phyloP scores from a whole-genome alignment of 2,888 invertebrate genomes.

The Xestia xanthographa region DNA sequence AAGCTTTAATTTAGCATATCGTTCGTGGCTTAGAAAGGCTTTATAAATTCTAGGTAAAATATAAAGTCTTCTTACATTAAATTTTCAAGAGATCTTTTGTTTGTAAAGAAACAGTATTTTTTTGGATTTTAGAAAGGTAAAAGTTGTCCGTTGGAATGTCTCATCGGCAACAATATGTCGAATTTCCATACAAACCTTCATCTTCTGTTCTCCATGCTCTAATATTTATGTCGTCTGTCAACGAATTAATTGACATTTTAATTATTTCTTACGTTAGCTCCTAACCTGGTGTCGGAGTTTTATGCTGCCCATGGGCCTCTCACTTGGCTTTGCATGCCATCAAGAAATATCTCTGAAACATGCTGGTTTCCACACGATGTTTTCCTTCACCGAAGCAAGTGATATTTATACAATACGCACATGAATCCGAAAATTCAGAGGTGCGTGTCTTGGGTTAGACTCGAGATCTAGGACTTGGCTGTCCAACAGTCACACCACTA shows the following conservation, averaged over 20 bases:
- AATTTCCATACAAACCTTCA: background rate
- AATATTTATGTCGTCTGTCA: background rate
- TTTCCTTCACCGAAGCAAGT: no score
- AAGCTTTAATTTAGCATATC: slow-evolving; percentile 7
- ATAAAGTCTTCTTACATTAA: background rate
- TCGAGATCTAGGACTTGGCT: no score
- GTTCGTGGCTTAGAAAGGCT: background rate
- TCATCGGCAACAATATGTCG: background rate
- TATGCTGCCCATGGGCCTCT: no score
- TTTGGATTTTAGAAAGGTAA: background rate
- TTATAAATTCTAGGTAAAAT: background rate
- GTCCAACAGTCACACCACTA: no score
- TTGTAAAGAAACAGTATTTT: background rate
- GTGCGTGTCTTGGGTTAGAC: no score
- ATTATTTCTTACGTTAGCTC: no score
- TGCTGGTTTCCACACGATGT: no score
- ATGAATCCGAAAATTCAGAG: no score
- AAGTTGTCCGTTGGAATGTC: background rate
- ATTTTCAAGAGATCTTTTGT: background rate
- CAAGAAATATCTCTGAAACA: no score
- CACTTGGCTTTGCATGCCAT: no score
- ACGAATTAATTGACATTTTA: background rate
- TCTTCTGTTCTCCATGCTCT: background rate
- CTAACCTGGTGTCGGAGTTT: no score
- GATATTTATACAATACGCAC: no score